These are phyloP conservation scores for Circaetus gallicus DNA, from an alignment of 2,113 vertebrate species.

Conservation along the genomic window DNA sequence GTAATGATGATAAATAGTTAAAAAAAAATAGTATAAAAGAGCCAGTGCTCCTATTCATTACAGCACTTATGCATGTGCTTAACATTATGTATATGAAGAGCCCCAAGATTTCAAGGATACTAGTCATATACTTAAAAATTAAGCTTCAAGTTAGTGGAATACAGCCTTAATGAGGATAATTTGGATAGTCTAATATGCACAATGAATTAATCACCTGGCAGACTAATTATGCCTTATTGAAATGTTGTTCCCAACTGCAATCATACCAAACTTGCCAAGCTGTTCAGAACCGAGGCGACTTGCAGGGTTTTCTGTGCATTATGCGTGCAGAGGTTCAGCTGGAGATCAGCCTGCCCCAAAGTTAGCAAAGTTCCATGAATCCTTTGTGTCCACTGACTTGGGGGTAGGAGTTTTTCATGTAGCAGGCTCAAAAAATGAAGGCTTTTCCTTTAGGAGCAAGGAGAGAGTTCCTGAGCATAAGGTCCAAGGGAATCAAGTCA, in stretches of 20 bases:
- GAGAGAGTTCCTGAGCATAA: background rate
- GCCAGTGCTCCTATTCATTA: background rate
- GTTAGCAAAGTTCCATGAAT: background rate
- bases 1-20: background rate
- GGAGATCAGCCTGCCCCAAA: background rate
- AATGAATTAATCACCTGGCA: constrained; percentile 30
- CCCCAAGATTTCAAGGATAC: constrained; percentile 13
- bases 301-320: background rate
- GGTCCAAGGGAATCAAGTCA: background rate
- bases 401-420: background rate
- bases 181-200: background rate
- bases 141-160: background rate
- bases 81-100: background rate
- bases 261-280: background rate
- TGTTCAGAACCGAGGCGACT: background rate
- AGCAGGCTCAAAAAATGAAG: background rate
- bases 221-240: constrained; percentile 3
- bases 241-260: background rate
- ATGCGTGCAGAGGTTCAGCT: rapidly evolving
- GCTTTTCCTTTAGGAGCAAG: background rate
- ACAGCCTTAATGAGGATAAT: constrained; percentile 1
- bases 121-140: constrained; percentile 32
- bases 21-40: background rate
- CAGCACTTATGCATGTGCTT: background rate
- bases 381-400: background rate